Evolutionary conservation across 2,113 vertebrate species (phyloP).

Genomic region (Phocoena sinus): DNA sequence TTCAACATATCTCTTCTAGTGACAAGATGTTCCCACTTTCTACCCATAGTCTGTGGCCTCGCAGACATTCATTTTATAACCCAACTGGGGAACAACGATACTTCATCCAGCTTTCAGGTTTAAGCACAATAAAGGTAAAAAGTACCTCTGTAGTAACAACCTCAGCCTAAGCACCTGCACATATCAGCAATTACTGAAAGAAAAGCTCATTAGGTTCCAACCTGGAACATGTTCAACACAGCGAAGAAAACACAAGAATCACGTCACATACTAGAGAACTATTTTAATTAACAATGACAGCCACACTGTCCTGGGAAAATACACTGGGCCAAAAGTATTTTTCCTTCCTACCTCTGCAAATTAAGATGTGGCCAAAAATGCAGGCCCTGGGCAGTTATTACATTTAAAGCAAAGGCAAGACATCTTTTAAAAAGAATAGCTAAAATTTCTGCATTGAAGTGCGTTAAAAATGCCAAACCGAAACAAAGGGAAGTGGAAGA

Average conservation of each 20-base stretch:
- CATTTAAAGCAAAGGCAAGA: slow-evolving; percentile 17
- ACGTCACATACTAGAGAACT: not conserved
- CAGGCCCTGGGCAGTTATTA: not conserved
- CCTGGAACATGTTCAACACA: slow-evolving; percentile 27
- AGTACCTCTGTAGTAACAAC: not conserved
- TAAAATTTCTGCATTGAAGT: not conserved
- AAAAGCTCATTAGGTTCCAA: slow-evolving; percentile 30
- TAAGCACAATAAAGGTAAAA: slow-evolving; percentile 29
- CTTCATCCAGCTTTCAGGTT: slow-evolving; percentile 6
- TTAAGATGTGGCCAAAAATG: slow-evolving; percentile 51
- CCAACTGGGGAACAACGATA: not conserved
- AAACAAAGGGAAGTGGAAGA: not conserved
- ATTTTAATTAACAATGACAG: slow-evolving; percentile 57
- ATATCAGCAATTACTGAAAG: not conserved
- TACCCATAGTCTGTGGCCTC: not conserved
- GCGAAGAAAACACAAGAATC: slow-evolving; percentile 44
- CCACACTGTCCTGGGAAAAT: slow-evolving; percentile 35
- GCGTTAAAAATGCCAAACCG: slow-evolving; percentile 38
- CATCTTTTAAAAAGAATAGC: slow-evolving; percentile 21
- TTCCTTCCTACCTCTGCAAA: not conserved
- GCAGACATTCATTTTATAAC: slow-evolving; percentile 4
- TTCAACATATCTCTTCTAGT: slow-evolving; percentile 22
- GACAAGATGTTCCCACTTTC: slow-evolving; percentile 25
- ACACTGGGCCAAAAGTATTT: slow-evolving; percentile 3
- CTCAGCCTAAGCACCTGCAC: not conserved